These are phyloP conservation scores for Ypsolopha sequella DNA, from an alignment of 2,888 invertebrate species.

Conservation along the genomic window DNA sequence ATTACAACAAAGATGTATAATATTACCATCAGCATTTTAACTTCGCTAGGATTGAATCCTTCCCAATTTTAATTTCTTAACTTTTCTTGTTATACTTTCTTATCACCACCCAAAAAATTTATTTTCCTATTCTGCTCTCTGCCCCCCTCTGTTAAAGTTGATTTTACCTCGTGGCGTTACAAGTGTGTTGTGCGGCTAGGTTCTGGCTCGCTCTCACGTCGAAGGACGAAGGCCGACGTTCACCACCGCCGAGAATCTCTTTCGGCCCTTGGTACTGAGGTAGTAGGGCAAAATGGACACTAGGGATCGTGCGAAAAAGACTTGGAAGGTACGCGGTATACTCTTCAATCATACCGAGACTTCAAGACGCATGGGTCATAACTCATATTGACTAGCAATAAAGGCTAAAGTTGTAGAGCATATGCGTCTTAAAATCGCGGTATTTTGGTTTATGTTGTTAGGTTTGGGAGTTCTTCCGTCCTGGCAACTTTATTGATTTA, in stretches of 20 bases:
- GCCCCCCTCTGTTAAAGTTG: constrained; percentile 13
- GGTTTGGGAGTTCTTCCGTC: not conserved
- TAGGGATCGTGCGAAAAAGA: constrained; percentile 7
- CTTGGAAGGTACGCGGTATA: constrained; percentile 6
- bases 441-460: not conserved
- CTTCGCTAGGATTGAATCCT: not conserved
- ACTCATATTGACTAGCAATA: no score
- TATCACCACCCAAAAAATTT: no score
- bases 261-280: constrained; percentile 66
- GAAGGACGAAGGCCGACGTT: constrained; percentile 37
- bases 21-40: not conserved
- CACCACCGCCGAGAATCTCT: constrained; percentile 62
- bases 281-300: constrained; percentile 9
- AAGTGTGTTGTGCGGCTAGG: constrained; percentile 30
- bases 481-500: no score
- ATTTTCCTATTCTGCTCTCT: constrained; percentile 7
- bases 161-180: constrained; percentile 19
- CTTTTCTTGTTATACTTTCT: no score
- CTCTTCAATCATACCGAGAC: no score
- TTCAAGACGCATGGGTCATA: no score
- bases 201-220: constrained; percentile 53
- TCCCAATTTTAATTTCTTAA: not conserved
- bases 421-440: not conserved
- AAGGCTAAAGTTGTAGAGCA: no score
- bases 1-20: not conserved